Conservation (phyloP, 2,888 invertebrate genomes). For the Cancer borealis region DNA sequence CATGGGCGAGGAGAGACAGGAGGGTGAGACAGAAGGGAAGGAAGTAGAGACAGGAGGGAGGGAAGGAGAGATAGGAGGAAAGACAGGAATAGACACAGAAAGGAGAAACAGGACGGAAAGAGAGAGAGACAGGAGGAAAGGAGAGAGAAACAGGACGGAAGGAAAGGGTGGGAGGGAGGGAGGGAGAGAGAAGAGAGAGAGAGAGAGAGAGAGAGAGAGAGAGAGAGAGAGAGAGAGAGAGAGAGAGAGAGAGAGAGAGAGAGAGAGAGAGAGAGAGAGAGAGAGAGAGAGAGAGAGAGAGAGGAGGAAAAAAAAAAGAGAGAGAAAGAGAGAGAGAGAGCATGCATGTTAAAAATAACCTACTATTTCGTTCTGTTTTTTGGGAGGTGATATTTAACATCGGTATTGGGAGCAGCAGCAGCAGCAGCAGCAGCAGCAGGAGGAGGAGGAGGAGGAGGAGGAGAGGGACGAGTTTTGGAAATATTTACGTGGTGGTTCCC, state of each 20-base stretch:
- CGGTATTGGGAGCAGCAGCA: not conserved
- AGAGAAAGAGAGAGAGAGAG: too few species aligned
- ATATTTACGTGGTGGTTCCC: slow-evolving; percentile 23
- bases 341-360: too few species aligned
- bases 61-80: not conserved
- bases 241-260: slow-evolving; percentile 50
- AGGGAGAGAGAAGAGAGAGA: not conserved
- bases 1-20: not conserved
- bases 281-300: not conserved
- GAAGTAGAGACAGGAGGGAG: not conserved
- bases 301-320: too few species aligned
- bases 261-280: slow-evolving; percentile 55
- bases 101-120: not conserved
- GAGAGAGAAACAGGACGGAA: slow-evolving; percentile 3
- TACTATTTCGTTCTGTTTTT: too few species aligned
- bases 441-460: not conserved
- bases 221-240: slow-evolving; percentile 49
- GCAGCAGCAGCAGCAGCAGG: not conserved
- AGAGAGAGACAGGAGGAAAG: not conserved
- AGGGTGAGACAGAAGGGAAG: not conserved
- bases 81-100: too few species aligned
- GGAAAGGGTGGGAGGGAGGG: not conserved
- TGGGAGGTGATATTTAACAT: not conserved
- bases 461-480: not conserved
- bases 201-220: slow-evolving; percentile 51